Evolutionary conservation across 30 jellyfish, hydroid and myxozoan genomes (phyloP).

Genomic region (Hydractinia echinata): DNA sequence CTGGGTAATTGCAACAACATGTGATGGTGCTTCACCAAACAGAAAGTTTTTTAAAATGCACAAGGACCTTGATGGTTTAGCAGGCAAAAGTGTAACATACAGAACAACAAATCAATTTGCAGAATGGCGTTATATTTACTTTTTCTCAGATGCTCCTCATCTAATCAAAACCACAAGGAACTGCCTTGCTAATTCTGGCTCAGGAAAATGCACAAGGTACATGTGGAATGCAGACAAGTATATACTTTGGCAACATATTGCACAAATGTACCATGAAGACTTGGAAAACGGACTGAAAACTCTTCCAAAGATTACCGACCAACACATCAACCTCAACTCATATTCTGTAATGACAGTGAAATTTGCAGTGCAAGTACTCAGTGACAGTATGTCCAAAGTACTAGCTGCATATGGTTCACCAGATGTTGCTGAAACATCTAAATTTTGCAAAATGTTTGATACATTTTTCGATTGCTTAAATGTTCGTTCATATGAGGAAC

Average conservation of each 20-base stretch:
- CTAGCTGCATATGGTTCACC: too few relatives aligned
- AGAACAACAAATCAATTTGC: too few relatives aligned
- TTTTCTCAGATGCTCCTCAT: constrained; percentile 56
- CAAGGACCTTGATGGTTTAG: too few relatives aligned
- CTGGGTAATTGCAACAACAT: too few relatives aligned
- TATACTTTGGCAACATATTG: constrained; percentile 49
- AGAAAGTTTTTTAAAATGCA: too few relatives aligned
- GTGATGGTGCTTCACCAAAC: too few relatives aligned
- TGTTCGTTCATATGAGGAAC: constrained; percentile 22
- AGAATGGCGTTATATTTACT: too few relatives aligned
- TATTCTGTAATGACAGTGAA: constrained; percentile 47
- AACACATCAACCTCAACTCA: constrained; percentile 45
- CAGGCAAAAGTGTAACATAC: too few relatives aligned
- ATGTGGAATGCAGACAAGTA: constrained; percentile 55
- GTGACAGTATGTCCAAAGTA: too few relatives aligned
- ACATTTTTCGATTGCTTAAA: constrained; percentile 24
- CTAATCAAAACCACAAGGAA: constrained; percentile 49
- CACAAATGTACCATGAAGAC: constrained; percentile 42
- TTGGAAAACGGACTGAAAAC: constrained; percentile 52
- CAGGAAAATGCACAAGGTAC: constrained; percentile 41
- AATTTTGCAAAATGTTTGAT: constrained; percentile 39
- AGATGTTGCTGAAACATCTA: too few relatives aligned
- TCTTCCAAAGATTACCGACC: constrained; percentile 54
- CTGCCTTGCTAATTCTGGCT: constrained; percentile 53
- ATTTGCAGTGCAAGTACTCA: too few relatives aligned